Conservation (phyloP, 2,888 invertebrate genomes). For the Empis livida region DNA sequence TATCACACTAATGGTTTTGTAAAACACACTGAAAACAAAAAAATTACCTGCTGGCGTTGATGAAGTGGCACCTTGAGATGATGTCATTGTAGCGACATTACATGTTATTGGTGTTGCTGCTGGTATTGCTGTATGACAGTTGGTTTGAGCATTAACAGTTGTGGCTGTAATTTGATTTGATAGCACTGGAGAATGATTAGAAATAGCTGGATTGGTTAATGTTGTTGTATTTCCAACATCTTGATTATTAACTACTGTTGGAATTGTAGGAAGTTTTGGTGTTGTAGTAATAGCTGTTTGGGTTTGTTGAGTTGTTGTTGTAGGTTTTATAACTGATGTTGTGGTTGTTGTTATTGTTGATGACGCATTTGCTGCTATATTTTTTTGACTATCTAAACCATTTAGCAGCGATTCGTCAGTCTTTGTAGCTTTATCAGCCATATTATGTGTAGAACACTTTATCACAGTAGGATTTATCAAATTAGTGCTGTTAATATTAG, state of each 20-base stretch:
- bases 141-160: slow-evolving; percentile 11
- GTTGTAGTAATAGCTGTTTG: slow-evolving; percentile 3
- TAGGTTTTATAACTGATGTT: neutral
- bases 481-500: slow-evolving; percentile 25
- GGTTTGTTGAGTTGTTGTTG: slow-evolving; percentile 6
- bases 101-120: slow-evolving; percentile 26
- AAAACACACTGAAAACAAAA: no score
- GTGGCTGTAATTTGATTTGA: neutral
- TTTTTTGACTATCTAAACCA: slow-evolving; percentile 26
- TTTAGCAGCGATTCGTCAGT: slow-evolving; percentile 38
- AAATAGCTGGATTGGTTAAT: no score
- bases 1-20: no score
- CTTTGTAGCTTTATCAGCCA: slow-evolving; percentile 57
- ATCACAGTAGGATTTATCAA: slow-evolving; percentile 36
- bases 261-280: slow-evolving; percentile 1
- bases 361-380: slow-evolving; percentile 12
- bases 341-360: slow-evolving; percentile 1
- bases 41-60: neutral
- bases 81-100: slow-evolving; percentile 44
- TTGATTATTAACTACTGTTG: no score
- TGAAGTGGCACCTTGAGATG: slow-evolving; percentile 18
- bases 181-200: no score
- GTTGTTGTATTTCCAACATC: no score
- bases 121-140: slow-evolving; percentile 3
- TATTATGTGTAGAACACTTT: slow-evolving; percentile 36